phyloP scores from a whole-genome alignment of 2,113 vertebrate genomes.

The Condylura cristata region DNA sequence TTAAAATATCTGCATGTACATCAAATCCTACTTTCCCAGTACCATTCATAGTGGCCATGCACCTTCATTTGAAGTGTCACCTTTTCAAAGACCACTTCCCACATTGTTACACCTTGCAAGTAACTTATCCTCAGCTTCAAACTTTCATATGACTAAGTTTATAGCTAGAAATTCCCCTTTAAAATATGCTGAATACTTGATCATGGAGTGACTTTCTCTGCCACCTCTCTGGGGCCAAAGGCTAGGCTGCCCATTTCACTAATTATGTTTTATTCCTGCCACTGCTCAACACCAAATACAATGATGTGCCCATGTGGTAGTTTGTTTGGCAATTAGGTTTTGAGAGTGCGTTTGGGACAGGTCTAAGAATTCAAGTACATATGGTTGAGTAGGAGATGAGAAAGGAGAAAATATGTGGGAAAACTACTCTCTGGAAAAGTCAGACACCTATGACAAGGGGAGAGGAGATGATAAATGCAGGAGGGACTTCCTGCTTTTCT shows the following conservation, averaged over 20 bases:
- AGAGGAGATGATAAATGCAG: not conserved
- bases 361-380: not conserved
- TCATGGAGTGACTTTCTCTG: constrained; percentile 78
- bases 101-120: constrained; percentile 72
- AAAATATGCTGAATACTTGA: constrained; percentile 78
- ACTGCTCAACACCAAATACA: constrained; percentile 75
- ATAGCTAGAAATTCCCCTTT: constrained; percentile 80
- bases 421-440: not conserved
- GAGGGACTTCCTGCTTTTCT: not conserved
- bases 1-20: not conserved
- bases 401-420: not conserved
- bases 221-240: constrained; percentile 74
- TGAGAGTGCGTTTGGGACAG: not conserved
- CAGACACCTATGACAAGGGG: not conserved
- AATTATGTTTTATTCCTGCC: constrained; percentile 81
- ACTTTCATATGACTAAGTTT: constrained; percentile 80
- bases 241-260: constrained; percentile 79
- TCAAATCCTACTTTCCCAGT: not conserved
- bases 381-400: not conserved
- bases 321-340: not conserved
- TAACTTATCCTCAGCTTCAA: constrained; percentile 78
- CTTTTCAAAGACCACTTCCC: constrained; percentile 72
- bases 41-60: not conserved
- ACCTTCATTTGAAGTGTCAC: constrained; percentile 56
- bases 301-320: constrained; percentile 76